These are phyloP conservation scores for Athalia cordata DNA, from an alignment of 2,888 invertebrate genomes.

Conservation along the genomic window DNA sequence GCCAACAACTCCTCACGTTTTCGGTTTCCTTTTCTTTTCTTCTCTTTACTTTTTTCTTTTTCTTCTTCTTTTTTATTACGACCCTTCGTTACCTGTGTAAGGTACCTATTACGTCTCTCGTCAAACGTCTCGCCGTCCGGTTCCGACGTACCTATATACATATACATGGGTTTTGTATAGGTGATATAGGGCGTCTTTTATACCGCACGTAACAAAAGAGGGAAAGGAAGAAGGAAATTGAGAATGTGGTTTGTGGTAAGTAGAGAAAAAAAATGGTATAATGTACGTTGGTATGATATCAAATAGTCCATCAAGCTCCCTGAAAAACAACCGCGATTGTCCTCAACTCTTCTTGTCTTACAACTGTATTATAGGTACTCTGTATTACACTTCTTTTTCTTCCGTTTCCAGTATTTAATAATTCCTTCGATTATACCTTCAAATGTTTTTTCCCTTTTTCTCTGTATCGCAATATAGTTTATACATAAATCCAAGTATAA, in stretches of 20 bases:
- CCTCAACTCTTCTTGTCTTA: too few relatives aligned
- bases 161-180: not conserved
- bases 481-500: too few relatives aligned
- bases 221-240: not conserved
- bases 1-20: not conserved
- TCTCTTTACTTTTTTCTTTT: not conserved
- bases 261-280: not conserved
- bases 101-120: not conserved
- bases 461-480: too few relatives aligned
- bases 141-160: not conserved
- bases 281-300: too few relatives aligned
- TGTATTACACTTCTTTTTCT: too few relatives aligned
- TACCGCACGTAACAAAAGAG: not conserved
- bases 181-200: not conserved
- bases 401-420: too few relatives aligned
- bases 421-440: too few relatives aligned
- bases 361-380: too few relatives aligned
- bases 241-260: not conserved
- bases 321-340: too few relatives aligned
- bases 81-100: not conserved
- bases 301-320: too few relatives aligned
- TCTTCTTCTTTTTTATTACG: not conserved
- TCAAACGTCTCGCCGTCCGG: not conserved
- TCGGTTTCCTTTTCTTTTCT: conserved; percentile 9
- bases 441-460: too few relatives aligned